Base-by-base conservation (phyloP, 2,797 vertebrate genomes). In the Danio kyathit region DNA sequence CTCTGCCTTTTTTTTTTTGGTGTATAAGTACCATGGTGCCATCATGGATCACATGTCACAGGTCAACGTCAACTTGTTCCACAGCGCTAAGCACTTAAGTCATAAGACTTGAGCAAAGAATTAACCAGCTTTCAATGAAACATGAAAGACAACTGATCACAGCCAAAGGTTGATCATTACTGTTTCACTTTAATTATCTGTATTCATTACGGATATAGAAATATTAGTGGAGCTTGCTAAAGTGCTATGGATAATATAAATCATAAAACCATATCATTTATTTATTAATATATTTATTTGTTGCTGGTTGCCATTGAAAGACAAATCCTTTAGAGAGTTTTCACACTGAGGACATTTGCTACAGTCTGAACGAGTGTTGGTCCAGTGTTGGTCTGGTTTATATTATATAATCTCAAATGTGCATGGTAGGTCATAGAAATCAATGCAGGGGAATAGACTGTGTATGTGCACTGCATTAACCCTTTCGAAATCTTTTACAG, bases 41-140 rank as follows among this genome's bases (percentile, higher is more conserved):
- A 60, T 59, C 41, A 38, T 60, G 54, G 13, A 75, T 78, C 41
- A 66, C 64, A 82, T 75, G 43, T 19, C 81, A 63, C 5, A 51
- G 63, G 8, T 65, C 41, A 59, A 14, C 51, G 17, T 75, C 67
- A 75, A 63, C 59, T 63, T 66, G 49, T 76, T 65, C 17, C 49
- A 56, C 74, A 16, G 13, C 12, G 49, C 19, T 66, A 69, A 79
- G 46, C 66, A 70, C 29, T 61, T 61, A 60, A 63, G 57, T 69
- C 65, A 49, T 59, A 74, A 41, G 63, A 69, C 16, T 54, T 74
- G 17, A 66, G 40, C 17, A 71, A 69, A 64, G 74, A 46, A 76
- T 66, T 71, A 71, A 71, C 76, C n/a, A 63, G 57, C 67, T 52
- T 69, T 61, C 38, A 7, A 79, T 63, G 67, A 63, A 38, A 61